These are phyloP conservation scores for Chauna torquata DNA, from an alignment of 2,113 vertebrate species.

Conservation along the genomic window DNA sequence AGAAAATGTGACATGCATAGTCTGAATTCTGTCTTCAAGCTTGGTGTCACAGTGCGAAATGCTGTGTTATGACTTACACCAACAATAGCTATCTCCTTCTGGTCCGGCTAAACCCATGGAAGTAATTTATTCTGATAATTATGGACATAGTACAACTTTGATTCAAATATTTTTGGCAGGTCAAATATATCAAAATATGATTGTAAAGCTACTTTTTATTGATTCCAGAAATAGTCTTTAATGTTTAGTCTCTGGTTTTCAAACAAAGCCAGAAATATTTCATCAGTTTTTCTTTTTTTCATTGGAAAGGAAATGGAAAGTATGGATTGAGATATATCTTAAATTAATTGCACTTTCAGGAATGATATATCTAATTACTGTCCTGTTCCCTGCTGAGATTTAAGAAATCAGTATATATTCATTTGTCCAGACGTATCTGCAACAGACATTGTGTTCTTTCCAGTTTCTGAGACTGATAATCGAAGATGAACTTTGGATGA, in stretches of 20 bases:
- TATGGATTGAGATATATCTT: background rate
- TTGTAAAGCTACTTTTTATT: constrained; percentile 15
- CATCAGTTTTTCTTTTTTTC: background rate
- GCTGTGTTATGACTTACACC: background rate
- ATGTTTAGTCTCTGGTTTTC: constrained; percentile 25
- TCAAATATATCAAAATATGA: background rate
- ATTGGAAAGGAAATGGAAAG: constrained; percentile 15
- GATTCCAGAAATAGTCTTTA: constrained; percentile 6
- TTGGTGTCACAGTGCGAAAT: background rate
- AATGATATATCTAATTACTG: background rate
- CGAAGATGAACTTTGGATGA: background rate
- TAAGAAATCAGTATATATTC: background rate
- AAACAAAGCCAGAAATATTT: constrained; percentile 17
- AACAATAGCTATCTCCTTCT: background rate
- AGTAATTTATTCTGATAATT: background rate
- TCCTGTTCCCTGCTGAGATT: background rate
- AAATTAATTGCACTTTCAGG: constrained; percentile 2
- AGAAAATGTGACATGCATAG: background rate
- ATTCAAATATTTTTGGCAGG: constrained; percentile 11
- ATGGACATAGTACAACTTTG: background rate
- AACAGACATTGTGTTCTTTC: background rate
- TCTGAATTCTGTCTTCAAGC: background rate
- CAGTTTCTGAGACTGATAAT: background rate
- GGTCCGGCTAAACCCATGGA: background rate
- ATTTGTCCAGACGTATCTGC: background rate